A percentile compares a stretch with the other conserved stretches of the same genome.
phyloP scores from a whole-genome alignment of 2,113 vertebrate genomes.

The Accipiter virgatus region DNA sequence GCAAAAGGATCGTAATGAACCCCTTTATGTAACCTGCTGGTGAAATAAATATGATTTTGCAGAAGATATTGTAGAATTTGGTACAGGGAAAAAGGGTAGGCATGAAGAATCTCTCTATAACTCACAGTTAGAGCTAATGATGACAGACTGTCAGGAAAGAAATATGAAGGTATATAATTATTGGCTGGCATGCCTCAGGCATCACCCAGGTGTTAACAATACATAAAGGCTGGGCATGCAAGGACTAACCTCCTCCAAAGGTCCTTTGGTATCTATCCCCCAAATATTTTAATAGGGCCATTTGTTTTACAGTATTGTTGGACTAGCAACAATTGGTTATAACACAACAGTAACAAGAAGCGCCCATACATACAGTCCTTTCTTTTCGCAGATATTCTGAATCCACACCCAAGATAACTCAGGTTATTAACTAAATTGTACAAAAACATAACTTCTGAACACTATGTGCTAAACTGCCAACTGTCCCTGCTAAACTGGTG shows the following conservation, averaged over 20 bases:
- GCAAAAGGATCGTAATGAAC: not conserved
- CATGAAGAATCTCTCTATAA: slow-evolving; percentile 5
- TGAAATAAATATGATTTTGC: not conserved
- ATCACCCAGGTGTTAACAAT: slow-evolving; percentile 71
- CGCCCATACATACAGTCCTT: not conserved
- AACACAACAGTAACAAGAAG: not conserved
- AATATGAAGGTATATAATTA: slow-evolving; percentile 69
- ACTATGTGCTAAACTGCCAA: not conserved
- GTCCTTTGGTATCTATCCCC: slow-evolving; percentile 39
- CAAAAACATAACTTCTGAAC: not conserved
- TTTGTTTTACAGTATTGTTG: not conserved
- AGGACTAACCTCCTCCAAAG: slow-evolving; percentile 56
- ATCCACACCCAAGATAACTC: not conserved
- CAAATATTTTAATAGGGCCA: not conserved
- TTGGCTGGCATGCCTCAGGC: slow-evolving; percentile 66
- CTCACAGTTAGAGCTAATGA: slow-evolving; percentile 43
- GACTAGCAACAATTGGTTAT: not conserved
- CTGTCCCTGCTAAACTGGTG: not conserved
- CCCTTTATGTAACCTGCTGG: not conserved
- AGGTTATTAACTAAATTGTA: not conserved
- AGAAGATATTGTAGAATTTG: not conserved
- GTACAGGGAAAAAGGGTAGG: not conserved
- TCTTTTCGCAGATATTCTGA: not conserved
- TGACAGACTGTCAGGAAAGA: slow-evolving; percentile 73
- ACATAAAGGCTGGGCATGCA: slow-evolving; percentile 69